Evolutionary conservation across 2,797 vertebrate species (phyloP), one percentile per base, ranked within the genome.

Genomic region (Mormyrus hasselquistii): DNA sequence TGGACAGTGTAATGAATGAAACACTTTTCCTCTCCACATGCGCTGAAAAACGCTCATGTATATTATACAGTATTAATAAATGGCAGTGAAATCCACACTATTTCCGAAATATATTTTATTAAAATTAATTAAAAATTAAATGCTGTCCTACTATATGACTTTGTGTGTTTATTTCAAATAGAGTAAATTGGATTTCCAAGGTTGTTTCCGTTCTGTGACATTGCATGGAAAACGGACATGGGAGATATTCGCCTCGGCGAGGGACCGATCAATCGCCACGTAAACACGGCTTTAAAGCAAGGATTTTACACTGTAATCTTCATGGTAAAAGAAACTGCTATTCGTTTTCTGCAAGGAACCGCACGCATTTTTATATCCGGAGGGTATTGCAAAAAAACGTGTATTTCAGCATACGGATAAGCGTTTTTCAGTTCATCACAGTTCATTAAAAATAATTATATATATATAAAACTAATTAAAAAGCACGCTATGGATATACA

Each of bases 141-240:
- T 44, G 38, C 16, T 79, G 2, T 38, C 69, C 73, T 9, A 79
- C n/a, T 79, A 41, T 79, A 22, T 10, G 25, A 79, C 65, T 22
- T 52, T 49, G 87, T 44, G 76, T 34, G 69, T 55, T 79, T 50
- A 88, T 53, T 22, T 22, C 9, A 41, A 73, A 88, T 19, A 29
- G 62, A 52, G 65, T 88, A 52, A 65, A 50, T 38, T 79, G 22
- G 50, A 38, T 73, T 53, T 50, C 69, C 87, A 79, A 88, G 87
- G 87, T 88, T 88, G 87, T 79, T 12, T 49, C 69, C 76, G 49
- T 88, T 79, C 87, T 79, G 73, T 79, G 73, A 41, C 73, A 79
- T 79, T 79, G 73, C 38, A 19, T 38, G 2, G 73, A 44, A 79
- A 79, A 69, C 25, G 65, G 73, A 79, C 38, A 19, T 38, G 38